Base-by-base conservation (phyloP, 2,797 vertebrate species). In the Salarias fasciatus region DNA sequence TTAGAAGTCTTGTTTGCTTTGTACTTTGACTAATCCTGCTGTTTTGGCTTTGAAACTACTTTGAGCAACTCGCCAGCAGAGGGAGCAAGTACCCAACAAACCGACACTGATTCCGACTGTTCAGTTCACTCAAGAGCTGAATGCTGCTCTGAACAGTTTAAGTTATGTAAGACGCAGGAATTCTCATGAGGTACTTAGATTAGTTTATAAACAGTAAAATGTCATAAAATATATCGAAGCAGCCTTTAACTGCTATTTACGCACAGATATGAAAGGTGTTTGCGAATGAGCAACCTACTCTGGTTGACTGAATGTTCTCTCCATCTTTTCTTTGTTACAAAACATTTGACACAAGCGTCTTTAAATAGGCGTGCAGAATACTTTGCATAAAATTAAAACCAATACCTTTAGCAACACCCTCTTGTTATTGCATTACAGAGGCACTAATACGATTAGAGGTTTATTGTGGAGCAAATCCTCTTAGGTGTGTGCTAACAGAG, bases 401-500 rank as follows among this genome's bases (percentile, higher is more conserved):
- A 47, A 50, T 50, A 72, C 86, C 58, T 83, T 79, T 69, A 43
- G 69, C 49, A 79, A 69, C 55, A 59, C 55, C 44, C 53, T 45
- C 61, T 68, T 73, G 74, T 89, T 86, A 18, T 65, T 92, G 82
- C 90, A 92, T 92, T 83, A 65, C 84, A 75, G 65, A 84, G 88
- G 90, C 56, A 86, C 85, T 85, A 54, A 95, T 94, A 79, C 87
- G 94, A 96, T 98, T 96, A 97, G 87, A 87, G 91, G 93, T 91
- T 96, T 95, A 96, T 82, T 77, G 68, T 84, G 76, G 90, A 79
- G 85, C 73, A 92, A 93, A 94, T 92, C 92, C 87, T 91, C 90
- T 87, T 93, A 91, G 69, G 70, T 69, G 66, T 74, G 73, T 81
- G 85, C 84, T 92, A 91, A 91, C 86, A 92, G 82, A 87, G 89